phyloP scores from a whole-genome alignment of 2,797 vertebrate species.

The Enteromius afrohamiltoni region DNA sequence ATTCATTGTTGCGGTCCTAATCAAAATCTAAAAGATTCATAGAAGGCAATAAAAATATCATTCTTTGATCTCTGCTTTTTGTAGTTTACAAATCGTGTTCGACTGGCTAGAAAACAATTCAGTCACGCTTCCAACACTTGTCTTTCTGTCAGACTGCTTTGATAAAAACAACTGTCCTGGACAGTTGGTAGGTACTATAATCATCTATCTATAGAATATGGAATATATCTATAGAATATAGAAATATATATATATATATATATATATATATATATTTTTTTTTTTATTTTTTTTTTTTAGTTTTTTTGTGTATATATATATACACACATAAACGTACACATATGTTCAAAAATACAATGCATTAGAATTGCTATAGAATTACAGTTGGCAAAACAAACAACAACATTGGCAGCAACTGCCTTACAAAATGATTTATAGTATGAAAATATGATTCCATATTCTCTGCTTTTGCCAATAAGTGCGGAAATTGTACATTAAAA shows the following conservation, averaged over 20 bases:
- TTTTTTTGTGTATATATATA: no score
- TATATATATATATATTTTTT: no score
- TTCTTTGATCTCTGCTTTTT: slow-evolving; percentile 53
- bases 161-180: slow-evolving; percentile 47
- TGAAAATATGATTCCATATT: slow-evolving; percentile 53
- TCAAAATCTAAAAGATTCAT: slow-evolving; percentile 44
- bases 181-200: slow-evolving; percentile 40
- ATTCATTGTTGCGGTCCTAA: not conserved
- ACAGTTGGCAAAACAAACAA: not conserved
- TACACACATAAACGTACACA: not conserved
- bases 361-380: not conserved
- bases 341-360: not conserved
- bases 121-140: slow-evolving; percentile 8
- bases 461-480: slow-evolving; percentile 36
- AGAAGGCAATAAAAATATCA: slow-evolving; percentile 47
- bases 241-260: no score
- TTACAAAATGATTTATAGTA: slow-evolving; percentile 38
- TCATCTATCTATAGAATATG: no score
- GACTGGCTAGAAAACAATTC: slow-evolving; percentile 16
- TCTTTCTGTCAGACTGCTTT: slow-evolving; percentile 51
- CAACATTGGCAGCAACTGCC: slow-evolving; percentile 3
- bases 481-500: not conserved
- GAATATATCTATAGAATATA: no score
- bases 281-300: no score
- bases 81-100: slow-evolving; percentile 9